Conservation (phyloP, 2,113 vertebrate species). For the Xiphophorus couchianus region DNA sequence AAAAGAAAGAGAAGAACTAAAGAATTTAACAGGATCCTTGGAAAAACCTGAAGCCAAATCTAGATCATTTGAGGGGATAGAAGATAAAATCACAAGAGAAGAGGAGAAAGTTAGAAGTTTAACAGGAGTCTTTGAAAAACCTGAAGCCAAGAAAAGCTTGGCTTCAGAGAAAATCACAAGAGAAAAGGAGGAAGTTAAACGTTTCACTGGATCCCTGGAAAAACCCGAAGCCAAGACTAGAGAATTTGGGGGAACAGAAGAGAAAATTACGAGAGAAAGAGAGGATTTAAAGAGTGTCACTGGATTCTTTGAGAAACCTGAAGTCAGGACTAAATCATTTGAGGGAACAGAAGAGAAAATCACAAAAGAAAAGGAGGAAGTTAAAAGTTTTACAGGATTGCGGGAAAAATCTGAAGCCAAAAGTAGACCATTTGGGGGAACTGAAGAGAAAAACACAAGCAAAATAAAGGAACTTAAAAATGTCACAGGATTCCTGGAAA, state of each 20-base stretch:
- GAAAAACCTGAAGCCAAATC: conserved; percentile 59
- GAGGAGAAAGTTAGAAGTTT: conserved; percentile 77
- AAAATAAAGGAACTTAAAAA: conserved; percentile 72
- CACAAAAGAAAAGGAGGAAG: conserved; percentile 50
- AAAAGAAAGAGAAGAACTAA: conserved; percentile 60
- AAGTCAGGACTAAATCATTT: conserved; percentile 34
- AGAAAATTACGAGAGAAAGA: conserved; percentile 47
- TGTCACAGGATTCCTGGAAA: conserved; percentile 73
- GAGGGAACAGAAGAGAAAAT: conserved; percentile 59
- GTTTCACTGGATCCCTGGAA: conserved; percentile 74
- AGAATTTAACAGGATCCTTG: conserved; percentile 75
- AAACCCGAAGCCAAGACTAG: conserved; percentile 46
- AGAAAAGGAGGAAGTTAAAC: conserved; percentile 69
- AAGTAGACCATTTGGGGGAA: conserved; percentile 34
- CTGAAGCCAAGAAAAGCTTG: conserved; percentile 48
- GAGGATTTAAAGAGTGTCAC: conserved; percentile 79
- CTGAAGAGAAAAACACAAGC: conserved; percentile 57
- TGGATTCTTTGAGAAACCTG: conserved; percentile 67
- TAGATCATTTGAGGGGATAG: conserved; percentile 32
- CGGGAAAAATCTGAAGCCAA: conserved; percentile 62
- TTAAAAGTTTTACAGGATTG: conserved; percentile 77
- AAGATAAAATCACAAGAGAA: conserved; percentile 58
- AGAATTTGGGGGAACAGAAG: conserved; percentile 42
- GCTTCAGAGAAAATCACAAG: conserved; percentile 57
- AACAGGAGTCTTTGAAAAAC: conserved; percentile 54